Evolutionary conservation across 2,113 vertebrate genomes (phyloP), one percentile per base, ranked within the genome.

Genomic region (Perca schrenkii): DNA sequence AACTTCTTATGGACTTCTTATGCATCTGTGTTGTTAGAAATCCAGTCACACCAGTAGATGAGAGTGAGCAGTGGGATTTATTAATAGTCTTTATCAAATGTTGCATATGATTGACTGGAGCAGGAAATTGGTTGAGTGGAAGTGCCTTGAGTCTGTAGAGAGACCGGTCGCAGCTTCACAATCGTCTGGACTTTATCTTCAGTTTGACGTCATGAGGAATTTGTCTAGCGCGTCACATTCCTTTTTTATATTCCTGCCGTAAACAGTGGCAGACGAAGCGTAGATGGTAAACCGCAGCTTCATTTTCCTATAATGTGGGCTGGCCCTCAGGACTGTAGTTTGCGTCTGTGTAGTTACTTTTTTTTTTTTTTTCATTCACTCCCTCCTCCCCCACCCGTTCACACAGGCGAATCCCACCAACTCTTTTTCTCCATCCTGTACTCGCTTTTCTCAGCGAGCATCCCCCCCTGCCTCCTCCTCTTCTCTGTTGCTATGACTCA

Each of bases 401-500:
- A n/a, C 71, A 36, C 76, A 19, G 83, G 75, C 58, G 60, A 86
- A 86, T 82, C 83, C 74, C 79, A 65, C 77, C 75, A 74, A 49
- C 80, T 81, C 74, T 21, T 82, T 87, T 46, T 70, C 72, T 86
- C 58, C 71, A 56, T 62, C 72, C 86, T 84, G 43, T 60, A 52
- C 43, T 64, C 66, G 13, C 70, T 80, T 49, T 54, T 62, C 74
- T 85, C 82, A 62, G 47, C 46, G 69, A 71, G 60, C 58, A 40
- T 7, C 21, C 50, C 57, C n/a, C 54, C 15, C 77, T 14, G 8
- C 69, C 75, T 10, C 74, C 77, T 50, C 63, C 47, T 25, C 77
- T 54, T 36, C 52, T 6, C 31, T 16, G 47, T 69, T 71, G 79
- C 80, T 83, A 90, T 94, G 94, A 94, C 89, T 94, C 94, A 94